These are phyloP conservation scores for Callyntrura sp. DNA, from an alignment of 2,888 invertebrate genomes.

Conservation along the genomic window DNA sequence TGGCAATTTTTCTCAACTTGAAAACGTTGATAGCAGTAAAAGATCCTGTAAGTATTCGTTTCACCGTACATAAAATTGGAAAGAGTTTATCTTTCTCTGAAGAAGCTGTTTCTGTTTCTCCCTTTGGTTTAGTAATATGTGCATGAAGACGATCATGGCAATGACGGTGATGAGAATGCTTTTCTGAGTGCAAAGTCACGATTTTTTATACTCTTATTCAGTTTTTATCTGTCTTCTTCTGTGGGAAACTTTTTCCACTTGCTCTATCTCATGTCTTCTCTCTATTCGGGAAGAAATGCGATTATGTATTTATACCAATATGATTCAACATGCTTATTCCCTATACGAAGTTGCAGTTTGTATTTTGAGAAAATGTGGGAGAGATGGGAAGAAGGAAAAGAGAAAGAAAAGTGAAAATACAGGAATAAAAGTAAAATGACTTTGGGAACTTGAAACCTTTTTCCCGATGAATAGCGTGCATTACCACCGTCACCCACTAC, in stretches of 20 bases:
- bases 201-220: slow-evolving; percentile 56
- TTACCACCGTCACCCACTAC: slow-evolving; percentile 27
- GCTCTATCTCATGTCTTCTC: slow-evolving; percentile 7
- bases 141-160: slow-evolving; percentile 28
- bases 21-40: not conserved
- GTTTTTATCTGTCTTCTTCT: slow-evolving; percentile 44
- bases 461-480: slow-evolving; percentile 57
- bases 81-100: slow-evolving; percentile 19
- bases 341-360: not conserved
- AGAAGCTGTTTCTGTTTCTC: not conserved
- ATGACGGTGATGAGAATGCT: slow-evolving; percentile 15
- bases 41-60: not conserved
- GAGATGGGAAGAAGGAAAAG: slow-evolving; percentile 24
- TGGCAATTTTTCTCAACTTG: not conserved
- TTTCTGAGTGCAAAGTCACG: slow-evolving; percentile 75
- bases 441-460: slow-evolving; percentile 59
- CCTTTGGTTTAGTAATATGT: not conserved
- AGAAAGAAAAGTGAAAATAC: slow-evolving; percentile 38
- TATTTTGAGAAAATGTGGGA: not conserved
- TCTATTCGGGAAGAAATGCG: slow-evolving; percentile 10
- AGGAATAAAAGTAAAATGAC: slow-evolving; percentile 28
- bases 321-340: not conserved
- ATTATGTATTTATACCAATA: not conserved
- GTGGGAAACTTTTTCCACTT: slow-evolving; percentile 2
- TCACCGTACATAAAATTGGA: slow-evolving; percentile 15